Base-by-base conservation (phyloP, 2,113 vertebrate genomes). In the Sterrhoptilus dennistouni region DNA sequence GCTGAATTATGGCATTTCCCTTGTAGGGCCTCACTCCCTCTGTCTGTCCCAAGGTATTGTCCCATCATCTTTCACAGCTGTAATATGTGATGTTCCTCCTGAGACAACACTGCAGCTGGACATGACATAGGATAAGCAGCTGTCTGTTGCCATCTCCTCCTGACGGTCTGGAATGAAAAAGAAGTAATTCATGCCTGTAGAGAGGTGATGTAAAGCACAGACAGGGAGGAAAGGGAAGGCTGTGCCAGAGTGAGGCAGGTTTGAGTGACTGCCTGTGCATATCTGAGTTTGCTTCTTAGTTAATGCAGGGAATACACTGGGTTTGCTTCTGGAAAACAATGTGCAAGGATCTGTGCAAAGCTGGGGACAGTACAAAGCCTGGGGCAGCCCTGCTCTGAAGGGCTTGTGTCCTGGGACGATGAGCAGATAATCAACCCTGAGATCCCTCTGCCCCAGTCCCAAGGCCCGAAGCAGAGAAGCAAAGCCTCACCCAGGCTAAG, bases 331-430 rank as follows among this genome's bases (percentile, higher is more conserved):
- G 38, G 38, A 80, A 80, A 61, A 63, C 33, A 56, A 0, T 0
- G 5, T 38, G 27, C 29, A 19, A 65, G 20, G 18, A 12, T 38
- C 21, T 53, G 11, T 49, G 47, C 50, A 12, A 49, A 71, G 42
- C 49, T 70, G 56, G 50, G 22, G 21, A 69, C 16, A 14, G 13
- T 19, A 35, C n/a, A 28, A 33, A 82, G 17, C 60, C 31, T 22
- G 65, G 42, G 10, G 28, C 66, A 71, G 14, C 65, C 35, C 42
- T 74, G 17, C 25, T 40, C 57, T 38, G 47, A 45, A 66, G 15
- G 33, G 17, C 12, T 90, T 3, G 3, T 38, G 28, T 47, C 64
- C 44, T 5, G 7, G 33, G 44, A 35, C 0, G 0, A 24, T 9
- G 29, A 44, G 52, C 33, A 18, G 5, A 33, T 36, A 4, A 25